Base-by-base conservation (phyloP, 2,888 invertebrate species). In the Philhelius pedissequus region DNA sequence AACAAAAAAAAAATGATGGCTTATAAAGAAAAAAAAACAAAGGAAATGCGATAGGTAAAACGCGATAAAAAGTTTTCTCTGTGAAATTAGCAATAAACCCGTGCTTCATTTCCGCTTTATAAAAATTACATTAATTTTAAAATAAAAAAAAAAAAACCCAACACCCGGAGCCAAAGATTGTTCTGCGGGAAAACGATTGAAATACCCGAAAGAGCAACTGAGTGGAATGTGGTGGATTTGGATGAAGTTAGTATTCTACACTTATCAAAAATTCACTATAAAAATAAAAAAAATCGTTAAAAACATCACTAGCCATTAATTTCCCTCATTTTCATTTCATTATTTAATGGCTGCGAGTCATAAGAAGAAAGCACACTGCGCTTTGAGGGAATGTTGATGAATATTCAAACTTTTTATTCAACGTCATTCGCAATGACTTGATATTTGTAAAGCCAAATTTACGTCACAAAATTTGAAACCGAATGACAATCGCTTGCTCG, bases 71-170 rank as follows among this genome's bases (percentile, higher is more conserved):
- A 64, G 32, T 48, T 64, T 64, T n/a, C 45, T 20, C 32, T 32
- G 45, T 20, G n/a, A 48, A 64, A 64, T 48, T 32, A 13, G 22
- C 48, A 48, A 64, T 64, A 45, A 64, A 64, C 64, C 32, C 48
- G 64, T 48, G 64, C 64, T 64, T 45, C 13, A 30, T 54, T 35
- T 32, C 13, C 60, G 45, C 5, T 43, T 62, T 45, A 32, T 43
- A 62, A 43, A 62, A 62, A 45, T 45, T 30, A 32, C 45, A 62
- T 62, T 62, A 62, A 62, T 20, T 45, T 62, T 43, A 18, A 40
- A 58, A 40, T 38, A 4, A 40, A 25, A 4, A 11, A 27, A 32
- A 11, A 25, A 9, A 60, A 60, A 8, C 1, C 20, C 18, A 35
- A 35, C 18, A 56, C 32, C 32, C 13, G 13, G 20, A 56, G 56